A percentile compares a stretch with the other conserved stretches of the same genome.
Conservation (phyloP, 23 tunicate genomes). For the Diplosoma virens region DNA sequence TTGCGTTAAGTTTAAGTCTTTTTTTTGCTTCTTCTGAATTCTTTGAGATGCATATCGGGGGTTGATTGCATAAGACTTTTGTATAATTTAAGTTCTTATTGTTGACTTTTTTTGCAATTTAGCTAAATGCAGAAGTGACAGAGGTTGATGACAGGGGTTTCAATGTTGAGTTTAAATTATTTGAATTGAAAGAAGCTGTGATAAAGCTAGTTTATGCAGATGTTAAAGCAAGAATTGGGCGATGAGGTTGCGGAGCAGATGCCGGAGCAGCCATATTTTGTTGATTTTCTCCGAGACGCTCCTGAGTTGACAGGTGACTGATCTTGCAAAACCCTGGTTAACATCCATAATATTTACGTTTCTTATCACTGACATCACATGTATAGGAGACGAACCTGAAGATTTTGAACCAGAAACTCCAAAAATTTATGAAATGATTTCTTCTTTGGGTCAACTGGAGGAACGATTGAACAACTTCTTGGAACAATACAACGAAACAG, state of each 20-base stretch:
- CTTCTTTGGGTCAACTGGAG: constrained; percentile 37
- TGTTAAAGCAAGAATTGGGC: constrained; percentile 42
- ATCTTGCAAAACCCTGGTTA: neutral
- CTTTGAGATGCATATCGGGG: too few species aligned
- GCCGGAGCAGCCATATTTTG: constrained; percentile 63
- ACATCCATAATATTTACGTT: too few species aligned
- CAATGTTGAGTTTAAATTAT: too few species aligned
- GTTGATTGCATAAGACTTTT: too few species aligned
- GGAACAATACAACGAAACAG: constrained; percentile 82
- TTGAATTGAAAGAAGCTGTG: too few species aligned
- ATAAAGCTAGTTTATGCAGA: constrained; percentile 21
- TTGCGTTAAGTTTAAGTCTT: too few species aligned
- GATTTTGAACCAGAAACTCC: constrained; percentile 81
- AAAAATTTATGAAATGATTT: constrained; percentile 58
- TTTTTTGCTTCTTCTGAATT: too few species aligned
- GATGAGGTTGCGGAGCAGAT: constrained; percentile 43
- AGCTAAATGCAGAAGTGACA: too few species aligned
- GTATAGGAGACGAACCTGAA: constrained; percentile 86
- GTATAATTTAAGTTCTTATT: too few species aligned
- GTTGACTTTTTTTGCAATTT: too few species aligned
- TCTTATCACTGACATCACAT: too few species aligned
- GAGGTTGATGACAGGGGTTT: too few species aligned
- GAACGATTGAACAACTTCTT: constrained; percentile 50
- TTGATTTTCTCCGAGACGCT: constrained; percentile 80
- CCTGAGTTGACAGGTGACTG: constrained; percentile 77